Evolutionary conservation across 2,113 vertebrate species (phyloP).

Genomic region (Chiloscyllium plagiosum): DNA sequence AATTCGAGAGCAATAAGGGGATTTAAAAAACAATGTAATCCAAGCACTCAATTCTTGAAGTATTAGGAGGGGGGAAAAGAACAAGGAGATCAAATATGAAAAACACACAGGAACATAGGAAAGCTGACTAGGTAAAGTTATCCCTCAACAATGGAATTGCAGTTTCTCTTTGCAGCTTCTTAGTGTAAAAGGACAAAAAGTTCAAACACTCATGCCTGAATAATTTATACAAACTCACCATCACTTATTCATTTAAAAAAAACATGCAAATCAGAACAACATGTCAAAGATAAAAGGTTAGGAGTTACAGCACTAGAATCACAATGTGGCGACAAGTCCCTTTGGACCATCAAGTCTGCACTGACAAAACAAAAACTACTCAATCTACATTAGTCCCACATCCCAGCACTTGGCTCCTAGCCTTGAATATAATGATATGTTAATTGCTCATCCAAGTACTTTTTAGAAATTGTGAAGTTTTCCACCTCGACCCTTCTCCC

Average conservation of each 20-base stretch:
- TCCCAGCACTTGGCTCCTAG: too few species aligned
- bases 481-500: too few species aligned
- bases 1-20: background rate
- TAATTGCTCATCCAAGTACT: too few species aligned
- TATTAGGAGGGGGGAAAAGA: background rate
- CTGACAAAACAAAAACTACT: too few species aligned
- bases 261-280: background rate
- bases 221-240: background rate
- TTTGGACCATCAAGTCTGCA: too few species aligned
- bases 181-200: background rate
- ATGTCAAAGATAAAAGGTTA: background rate
- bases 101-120: background rate
- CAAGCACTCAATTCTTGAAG: background rate
- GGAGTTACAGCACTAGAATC: background rate
- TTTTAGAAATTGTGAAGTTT: too few species aligned
- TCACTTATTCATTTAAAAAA: background rate
- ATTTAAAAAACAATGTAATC: background rate
- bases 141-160: background rate
- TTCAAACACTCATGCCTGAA: background rate
- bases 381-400: too few species aligned
- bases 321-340: too few species aligned
- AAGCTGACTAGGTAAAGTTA: background rate
- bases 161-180: background rate
- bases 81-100: background rate
- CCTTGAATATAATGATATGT: too few species aligned